A percentile compares a stretch with the other conserved stretches of the same genome.
phyloP scores from a whole-genome alignment of 2,888 invertebrate genomes.

The Cheilosia urbana region DNA sequence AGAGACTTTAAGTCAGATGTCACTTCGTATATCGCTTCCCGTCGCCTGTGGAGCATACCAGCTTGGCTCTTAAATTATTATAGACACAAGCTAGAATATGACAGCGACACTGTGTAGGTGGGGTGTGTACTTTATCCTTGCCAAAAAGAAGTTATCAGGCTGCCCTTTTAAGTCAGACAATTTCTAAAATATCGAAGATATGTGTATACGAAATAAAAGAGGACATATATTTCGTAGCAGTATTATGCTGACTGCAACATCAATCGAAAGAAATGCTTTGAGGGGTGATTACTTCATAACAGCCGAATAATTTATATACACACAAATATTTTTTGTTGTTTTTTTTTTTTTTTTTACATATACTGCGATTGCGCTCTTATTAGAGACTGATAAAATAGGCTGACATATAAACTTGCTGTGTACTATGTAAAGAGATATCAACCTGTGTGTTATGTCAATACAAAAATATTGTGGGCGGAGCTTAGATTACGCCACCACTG shows the following conservation, averaged over 20 bases:
- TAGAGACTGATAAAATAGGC: constrained; percentile 52
- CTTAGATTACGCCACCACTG: constrained; percentile 51
- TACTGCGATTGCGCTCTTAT: constrained; percentile 69
- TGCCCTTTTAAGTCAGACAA: constrained; percentile 60
- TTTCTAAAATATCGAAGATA: constrained; percentile 51
- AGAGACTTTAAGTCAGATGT: neutral
- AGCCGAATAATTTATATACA: constrained; percentile 12
- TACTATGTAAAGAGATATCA: constrained; percentile 42
- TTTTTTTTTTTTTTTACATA: neutral
- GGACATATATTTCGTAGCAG: constrained; percentile 39
- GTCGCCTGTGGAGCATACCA: neutral
- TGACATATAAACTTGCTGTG: constrained; percentile 38
- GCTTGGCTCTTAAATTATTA: constrained; percentile 19
- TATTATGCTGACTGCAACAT: constrained; percentile 67
- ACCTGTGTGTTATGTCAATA: constrained; percentile 48
- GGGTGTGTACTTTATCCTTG: neutral
- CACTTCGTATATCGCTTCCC: neutral
- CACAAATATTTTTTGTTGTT: neutral
- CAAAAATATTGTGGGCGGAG: constrained; percentile 60
- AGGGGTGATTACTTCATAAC: constrained; percentile 65
- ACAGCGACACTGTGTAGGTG: constrained; percentile 3
- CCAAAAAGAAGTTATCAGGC: constrained; percentile 36
- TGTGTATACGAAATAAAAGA: constrained; percentile 49
- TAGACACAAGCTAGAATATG: constrained; percentile 29
- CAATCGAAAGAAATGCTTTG: constrained; percentile 61